A percentile compares a stretch with the other conserved stretches of the same genome.
phyloP scores from a whole-genome alignment of 2,113 vertebrate genomes.

The Phaethornis superciliosus region DNA sequence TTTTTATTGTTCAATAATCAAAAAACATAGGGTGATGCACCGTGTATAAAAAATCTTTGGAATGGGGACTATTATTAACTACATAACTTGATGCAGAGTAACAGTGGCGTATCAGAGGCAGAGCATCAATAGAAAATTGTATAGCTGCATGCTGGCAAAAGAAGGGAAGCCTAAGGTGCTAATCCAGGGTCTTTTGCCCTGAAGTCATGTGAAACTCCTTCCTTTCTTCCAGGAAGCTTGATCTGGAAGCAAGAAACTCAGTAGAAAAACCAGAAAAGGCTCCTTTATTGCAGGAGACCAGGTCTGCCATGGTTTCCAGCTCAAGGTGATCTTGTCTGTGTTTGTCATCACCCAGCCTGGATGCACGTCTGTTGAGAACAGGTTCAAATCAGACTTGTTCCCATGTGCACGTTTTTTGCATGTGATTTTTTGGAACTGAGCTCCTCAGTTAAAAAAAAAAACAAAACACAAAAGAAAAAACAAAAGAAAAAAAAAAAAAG shows the following conservation, averaged over 20 bases:
- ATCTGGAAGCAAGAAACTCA: not conserved
- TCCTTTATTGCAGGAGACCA: not conserved
- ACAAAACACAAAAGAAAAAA: too few relatives aligned
- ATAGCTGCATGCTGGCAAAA: not conserved
- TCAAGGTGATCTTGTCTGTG: not conserved
- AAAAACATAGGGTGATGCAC: not conserved
- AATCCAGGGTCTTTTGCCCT: not conserved
- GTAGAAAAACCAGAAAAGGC: not conserved
- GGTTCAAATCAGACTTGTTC: not conserved
- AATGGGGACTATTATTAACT: not conserved
- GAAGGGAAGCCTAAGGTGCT: not conserved
- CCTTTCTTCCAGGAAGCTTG: not conserved
- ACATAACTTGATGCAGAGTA: not conserved
- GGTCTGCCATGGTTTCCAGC: not conserved
- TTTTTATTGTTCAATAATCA: not conserved
- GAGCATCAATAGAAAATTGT: not conserved
- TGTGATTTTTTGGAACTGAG: not conserved
- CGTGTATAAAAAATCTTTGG: not conserved
- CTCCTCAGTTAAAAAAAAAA: not conserved
- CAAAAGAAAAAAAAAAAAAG: not conserved
- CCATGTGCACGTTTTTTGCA: accelerated
- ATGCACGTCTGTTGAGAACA: not conserved
- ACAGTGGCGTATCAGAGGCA: not conserved
- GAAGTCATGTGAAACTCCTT: not conserved
- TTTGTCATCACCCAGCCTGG: not conserved